Base-by-base conservation (phyloP, 2,113 vertebrate species). In the Prochilodus magdalenae region DNA sequence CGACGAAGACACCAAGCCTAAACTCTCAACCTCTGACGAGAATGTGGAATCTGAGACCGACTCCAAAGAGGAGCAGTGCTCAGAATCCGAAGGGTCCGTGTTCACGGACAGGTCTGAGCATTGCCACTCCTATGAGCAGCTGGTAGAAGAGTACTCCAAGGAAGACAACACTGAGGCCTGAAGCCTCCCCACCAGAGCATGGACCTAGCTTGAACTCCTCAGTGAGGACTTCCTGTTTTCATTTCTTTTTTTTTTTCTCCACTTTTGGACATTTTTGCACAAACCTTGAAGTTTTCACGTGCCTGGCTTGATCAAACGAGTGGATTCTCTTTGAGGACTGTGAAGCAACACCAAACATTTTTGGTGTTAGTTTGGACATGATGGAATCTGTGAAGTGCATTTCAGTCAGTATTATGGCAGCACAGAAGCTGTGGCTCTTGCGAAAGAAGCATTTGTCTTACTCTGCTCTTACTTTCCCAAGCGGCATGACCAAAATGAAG, bases 101-200 rank as follows among this genome's bases (percentile, higher is more conserved):
- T 98, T 97, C 90, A 96, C 91, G 84, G 96, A 96, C 0, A 88
- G 94, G 66, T 94, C 95, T 0, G 96, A 98, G 77, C 90, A 94
- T 75, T 92, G 92, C 3, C 93, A 95, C 91, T 97, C 96, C 65
- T 99, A 99, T 0, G 97, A 98, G 81, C 95, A 96, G 80, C 95
- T 99, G 4, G 94, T 96, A 67, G 97, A 98, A 49, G 96, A 98
- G 49, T 98, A 97, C 76, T 94, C 94, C 7, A 96, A 96, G 83
- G 94, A 96, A 33, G 94, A 92, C 78, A 93, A 95, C 73, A 95
- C 91, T n/a, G 93, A 94, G 11, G 75, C 88, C 51, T 95, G 89
- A 93, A 20, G 0, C 30, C 4, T 73, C 18, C 3, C n/a, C 30
- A 29, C 44, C 29, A 55, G 47, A 29, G 89, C 87, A 72, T 89